A percentile compares a stretch with the other conserved stretches of the same genome.
Conservation (phyloP, 2,113 vertebrate species). For the Suricata suricatta region DNA sequence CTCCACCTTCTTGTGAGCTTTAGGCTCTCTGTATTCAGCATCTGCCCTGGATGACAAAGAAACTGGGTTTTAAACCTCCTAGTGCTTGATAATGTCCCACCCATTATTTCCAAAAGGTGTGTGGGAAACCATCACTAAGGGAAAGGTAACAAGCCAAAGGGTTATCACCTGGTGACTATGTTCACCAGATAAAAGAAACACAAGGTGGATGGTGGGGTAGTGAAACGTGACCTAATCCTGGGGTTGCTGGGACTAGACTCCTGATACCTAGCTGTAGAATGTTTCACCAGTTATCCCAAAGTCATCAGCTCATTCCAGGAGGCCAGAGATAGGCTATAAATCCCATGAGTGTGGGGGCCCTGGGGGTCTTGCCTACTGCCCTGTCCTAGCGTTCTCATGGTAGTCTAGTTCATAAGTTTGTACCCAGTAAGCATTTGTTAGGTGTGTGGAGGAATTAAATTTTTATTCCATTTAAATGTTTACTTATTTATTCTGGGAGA, state of each 20-base stretch:
- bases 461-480: neutral
- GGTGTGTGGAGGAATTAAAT: neutral
- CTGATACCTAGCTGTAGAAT: neutral
- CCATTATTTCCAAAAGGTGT: neutral
- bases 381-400: neutral
- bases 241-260: neutral
- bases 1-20: neutral
- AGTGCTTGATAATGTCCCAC: neutral
- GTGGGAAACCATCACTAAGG: neutral
- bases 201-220: neutral
- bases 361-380: neutral
- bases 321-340: neutral
- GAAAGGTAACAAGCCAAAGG: neutral
- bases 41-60: neutral
- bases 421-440: slow-evolving; percentile 16
- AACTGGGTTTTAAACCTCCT: neutral
- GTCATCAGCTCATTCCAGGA: accelerated
- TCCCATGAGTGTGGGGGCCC: no score
- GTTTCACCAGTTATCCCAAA: neutral
- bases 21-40: neutral
- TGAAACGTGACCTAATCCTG: neutral
- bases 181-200: neutral
- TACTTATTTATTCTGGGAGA: no score
- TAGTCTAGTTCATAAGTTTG: neutral
- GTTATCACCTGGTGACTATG: neutral